Percentiles rank a stretch among this genome's conserved stretches.
These are phyloP conservation scores for Calephelis virginiensis DNA, from an alignment of 1,140 invertebrate species.

Conservation along the genomic window DNA sequence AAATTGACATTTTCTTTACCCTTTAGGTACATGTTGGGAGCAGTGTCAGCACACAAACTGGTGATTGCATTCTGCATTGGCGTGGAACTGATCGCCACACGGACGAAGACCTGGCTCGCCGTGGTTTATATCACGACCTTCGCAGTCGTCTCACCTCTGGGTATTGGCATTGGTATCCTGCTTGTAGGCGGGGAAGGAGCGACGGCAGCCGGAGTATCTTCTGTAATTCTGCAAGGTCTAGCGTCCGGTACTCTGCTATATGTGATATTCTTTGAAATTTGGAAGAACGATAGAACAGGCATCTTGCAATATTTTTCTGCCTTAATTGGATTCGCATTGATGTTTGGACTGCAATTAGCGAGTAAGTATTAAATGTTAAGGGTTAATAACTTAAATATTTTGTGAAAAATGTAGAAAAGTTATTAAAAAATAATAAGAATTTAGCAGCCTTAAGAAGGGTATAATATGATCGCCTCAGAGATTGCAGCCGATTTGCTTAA, in stretches of 20 bases:
- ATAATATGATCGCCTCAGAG: too few species aligned
- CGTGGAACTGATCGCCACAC: constrained; percentile 85
- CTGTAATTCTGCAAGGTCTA: constrained; percentile 88
- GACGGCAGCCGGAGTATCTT: constrained; percentile 80
- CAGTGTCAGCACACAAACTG: constrained; percentile 92
- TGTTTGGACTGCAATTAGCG: constrained; percentile 86
- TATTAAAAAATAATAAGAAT: background rate
- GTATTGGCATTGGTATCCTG: constrained; percentile 85
- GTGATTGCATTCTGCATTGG: constrained; percentile 94
- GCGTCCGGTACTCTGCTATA: constrained; percentile 93
- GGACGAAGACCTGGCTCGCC: constrained; percentile 81
- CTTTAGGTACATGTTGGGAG: constrained; percentile 87
- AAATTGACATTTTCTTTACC: constrained; percentile 17
- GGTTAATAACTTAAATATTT: background rate
- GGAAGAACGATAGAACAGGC: constrained; percentile 87
- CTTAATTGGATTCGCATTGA: constrained; percentile 86
- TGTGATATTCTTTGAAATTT: constrained; percentile 94
- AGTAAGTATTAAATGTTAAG: constrained; percentile 81
- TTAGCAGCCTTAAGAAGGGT: too few species aligned
- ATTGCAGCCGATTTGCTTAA: too few species aligned
- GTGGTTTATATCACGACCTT: constrained; percentile 87
- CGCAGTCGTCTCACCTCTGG: constrained; percentile 88
- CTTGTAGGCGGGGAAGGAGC: constrained; percentile 78
- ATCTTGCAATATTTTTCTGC: constrained; percentile 85
- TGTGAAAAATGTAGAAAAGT: background rate